Evolutionary conservation across 2,888 invertebrate species (phyloP).

Genomic region (Drosophila kanekoi): DNA sequence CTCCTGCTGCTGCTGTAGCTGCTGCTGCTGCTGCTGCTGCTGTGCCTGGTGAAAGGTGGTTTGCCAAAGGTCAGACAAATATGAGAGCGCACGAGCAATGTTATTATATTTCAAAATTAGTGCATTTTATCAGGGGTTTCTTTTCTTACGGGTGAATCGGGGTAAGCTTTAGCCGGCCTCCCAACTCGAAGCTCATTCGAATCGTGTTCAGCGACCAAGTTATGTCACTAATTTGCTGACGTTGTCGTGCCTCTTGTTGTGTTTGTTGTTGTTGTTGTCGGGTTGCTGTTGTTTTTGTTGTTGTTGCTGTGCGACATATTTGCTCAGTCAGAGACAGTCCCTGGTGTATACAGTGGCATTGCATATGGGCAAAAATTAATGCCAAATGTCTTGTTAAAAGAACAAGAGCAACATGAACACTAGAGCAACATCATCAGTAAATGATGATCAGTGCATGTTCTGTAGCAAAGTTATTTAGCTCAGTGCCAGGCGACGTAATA

Average conservation of each 20-base stretch:
- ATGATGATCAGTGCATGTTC: conserved; percentile 76
- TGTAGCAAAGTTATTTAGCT: conserved; percentile 71
- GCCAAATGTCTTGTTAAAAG: conserved; percentile 69
- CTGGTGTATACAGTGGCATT: conserved; percentile 64
- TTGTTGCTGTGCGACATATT: conserved; percentile 69
- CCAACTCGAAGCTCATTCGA: conserved; percentile 53
- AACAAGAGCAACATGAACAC: conserved; percentile 33
- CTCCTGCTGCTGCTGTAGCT: conserved; percentile 13
- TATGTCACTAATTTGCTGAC: conserved; percentile 74
- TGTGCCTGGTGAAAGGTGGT: conserved; percentile 65
- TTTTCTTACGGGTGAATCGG: conserved; percentile 1
- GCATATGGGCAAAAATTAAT: conserved; percentile 79
- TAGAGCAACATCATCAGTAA: conserved; percentile 44
- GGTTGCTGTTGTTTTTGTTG: conserved; percentile 10
- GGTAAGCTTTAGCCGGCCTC: conserved; percentile 33
- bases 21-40: conserved; percentile 14
- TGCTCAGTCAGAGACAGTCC: conserved; percentile 57
- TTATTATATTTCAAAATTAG: conserved; percentile 70
- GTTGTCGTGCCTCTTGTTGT: conserved; percentile 62
- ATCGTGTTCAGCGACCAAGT: conserved; percentile 69
- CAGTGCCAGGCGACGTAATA: conserved; percentile 70
- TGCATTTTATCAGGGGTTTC: conserved; percentile 46
- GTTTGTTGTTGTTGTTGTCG: conserved; percentile 28
- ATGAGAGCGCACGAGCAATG: conserved; percentile 73
- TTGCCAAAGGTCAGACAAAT: conserved; percentile 70